Evolutionary conservation across 2,797 vertebrate genomes (phyloP), one percentile per base, ranked within the genome.

Genomic region (Semotilus atromaculatus): DNA sequence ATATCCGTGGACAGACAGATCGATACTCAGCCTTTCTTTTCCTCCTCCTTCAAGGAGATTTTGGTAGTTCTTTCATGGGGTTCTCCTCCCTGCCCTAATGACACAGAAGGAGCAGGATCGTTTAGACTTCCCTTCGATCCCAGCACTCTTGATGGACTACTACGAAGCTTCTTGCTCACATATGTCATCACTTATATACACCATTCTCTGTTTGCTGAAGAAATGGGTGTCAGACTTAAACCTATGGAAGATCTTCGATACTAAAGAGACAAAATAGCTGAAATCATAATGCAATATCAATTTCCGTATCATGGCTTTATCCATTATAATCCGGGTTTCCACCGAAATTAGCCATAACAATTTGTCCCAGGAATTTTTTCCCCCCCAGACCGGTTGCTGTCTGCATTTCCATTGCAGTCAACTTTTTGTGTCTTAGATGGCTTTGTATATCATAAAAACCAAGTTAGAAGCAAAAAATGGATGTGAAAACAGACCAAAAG

Each of bases 1-100:
- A 96, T 95, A 97, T 97, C 95, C 96, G 92, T 96, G 97, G 97
- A 97, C 97, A 98, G 97, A 97, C 96, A 94, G 96, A 98, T 98
- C 98, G 95, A 99, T 98, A 97, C 92, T 93, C 94, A 94, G 94
- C 86, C 84, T 87, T 88, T 87, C 86, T 81, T 77, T 91, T 84
- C 86, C 90, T 96, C 97, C 96, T 96, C 97, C 96, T 97, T 97
- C 96, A 97, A 97, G 97, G 96, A 96, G 96, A 97, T 96, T 97
- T 97, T 93, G 94, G 94, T 95, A 95, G 94, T 94, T 93, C 94
- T 94, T 96, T 96, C 95, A 92, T 93, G 94, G 95, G 96, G 96
- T 96, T 95, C 96, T 96, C 93, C 94, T 92, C 92, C 86, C 92
- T 94, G 96, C 94, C 95, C 92, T 92, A 94, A 94, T 96, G 97